phyloP scores from a whole-genome alignment of 2,113 vertebrate species.

The Camarhynchus parvulus region DNA sequence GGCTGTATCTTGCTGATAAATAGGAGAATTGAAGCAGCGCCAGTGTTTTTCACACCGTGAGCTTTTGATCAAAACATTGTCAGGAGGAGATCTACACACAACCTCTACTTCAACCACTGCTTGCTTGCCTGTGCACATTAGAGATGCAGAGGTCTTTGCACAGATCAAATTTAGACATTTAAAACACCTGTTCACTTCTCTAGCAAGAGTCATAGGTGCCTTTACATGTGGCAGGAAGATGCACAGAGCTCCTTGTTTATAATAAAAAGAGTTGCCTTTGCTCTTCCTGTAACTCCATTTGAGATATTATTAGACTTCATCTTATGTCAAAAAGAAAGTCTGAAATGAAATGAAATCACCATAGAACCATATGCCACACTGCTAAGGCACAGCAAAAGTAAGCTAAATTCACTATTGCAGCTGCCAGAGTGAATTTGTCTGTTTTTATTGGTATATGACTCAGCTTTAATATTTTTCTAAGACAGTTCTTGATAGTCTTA shows the following conservation, averaged over 20 bases:
- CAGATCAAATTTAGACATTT: not conserved
- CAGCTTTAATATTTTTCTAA: conserved; percentile 49
- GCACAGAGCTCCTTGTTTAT: not conserved
- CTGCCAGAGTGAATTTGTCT: conserved; percentile 43
- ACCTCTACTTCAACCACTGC: not conserved
- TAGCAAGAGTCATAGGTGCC: not conserved
- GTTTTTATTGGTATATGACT: conserved; percentile 42
- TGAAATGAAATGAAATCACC: conserved; percentile 41
- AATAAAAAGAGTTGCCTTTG: not conserved
- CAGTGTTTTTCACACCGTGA: not conserved
- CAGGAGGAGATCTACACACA: not conserved
- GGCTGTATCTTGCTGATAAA: not conserved
- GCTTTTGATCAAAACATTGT: not conserved
- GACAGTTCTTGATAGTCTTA: conserved; percentile 16
- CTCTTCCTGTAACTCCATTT: conserved; percentile 13
- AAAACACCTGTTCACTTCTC: not conserved
- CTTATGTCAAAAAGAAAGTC: conserved; percentile 18
- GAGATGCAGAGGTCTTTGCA: not conserved
- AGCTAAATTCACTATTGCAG: conserved; percentile 35
- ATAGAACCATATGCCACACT: not conserved
- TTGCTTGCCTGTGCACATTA: not conserved
- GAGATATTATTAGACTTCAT: not conserved
- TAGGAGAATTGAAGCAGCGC: not conserved
- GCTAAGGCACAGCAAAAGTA: not conserved
- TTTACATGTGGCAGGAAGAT: not conserved